Evolutionary conservation across 1,140 invertebrate species (phyloP).

Genomic region (Cyclina sinensis): DNA sequence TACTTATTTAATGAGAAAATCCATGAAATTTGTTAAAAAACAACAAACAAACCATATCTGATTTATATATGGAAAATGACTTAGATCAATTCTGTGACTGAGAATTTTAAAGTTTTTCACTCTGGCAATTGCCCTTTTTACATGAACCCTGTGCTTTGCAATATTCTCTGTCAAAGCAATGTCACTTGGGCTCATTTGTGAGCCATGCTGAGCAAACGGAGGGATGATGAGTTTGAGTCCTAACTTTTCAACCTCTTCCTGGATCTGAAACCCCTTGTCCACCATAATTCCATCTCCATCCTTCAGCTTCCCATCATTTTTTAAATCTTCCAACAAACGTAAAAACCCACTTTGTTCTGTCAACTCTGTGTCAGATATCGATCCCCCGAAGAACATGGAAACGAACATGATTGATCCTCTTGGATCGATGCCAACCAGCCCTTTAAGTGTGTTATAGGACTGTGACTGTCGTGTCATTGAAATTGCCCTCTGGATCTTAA

Average conservation of each 20-base stretch:
- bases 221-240: constrained; percentile 1
- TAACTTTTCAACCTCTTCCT: background rate
- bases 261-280: background rate
- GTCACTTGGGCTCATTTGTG: background rate
- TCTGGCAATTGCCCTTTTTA: background rate
- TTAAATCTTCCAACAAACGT: background rate
- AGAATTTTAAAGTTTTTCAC: background rate
- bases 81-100: background rate
- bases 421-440: background rate
- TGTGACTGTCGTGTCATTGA: background rate
- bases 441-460: background rate
- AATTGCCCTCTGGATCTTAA: background rate
- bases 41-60: constrained; percentile 71
- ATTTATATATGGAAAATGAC: constrained; percentile 36
- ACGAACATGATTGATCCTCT: background rate
- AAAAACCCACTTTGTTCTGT: background rate
- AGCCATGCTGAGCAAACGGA: background rate
- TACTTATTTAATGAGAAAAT: too few species aligned
- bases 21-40: constrained; percentile 49
- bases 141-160: constrained; percentile 7
- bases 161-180: background rate
- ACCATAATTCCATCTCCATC: background rate
- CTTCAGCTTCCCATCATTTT: background rate
- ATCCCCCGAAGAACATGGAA: constrained; percentile 5
- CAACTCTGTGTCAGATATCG: background rate